Base-by-base conservation (phyloP, 2,113 vertebrate species). In the Xiphorhynchus elegans region DNA sequence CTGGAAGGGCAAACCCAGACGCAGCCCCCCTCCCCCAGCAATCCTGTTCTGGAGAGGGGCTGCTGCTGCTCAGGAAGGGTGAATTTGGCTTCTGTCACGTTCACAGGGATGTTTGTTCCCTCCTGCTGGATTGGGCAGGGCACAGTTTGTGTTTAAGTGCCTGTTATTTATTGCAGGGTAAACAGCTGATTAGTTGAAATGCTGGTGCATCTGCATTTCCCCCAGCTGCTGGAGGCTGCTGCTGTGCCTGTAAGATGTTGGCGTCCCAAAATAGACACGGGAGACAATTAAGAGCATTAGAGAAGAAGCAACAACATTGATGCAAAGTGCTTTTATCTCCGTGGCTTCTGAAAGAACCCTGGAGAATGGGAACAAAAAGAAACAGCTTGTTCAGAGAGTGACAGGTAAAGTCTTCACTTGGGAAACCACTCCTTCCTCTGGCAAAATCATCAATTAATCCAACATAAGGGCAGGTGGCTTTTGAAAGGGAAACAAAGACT, bases 171-270 rank as follows among this genome's bases (percentile, higher is more conserved):
- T 58, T 84, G 94, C 94, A 91, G 96, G 91, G 91, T 92, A 96
- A 95, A 91, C 11, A 76, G 90, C 89, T 37, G 95, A 92, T 92
- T 58, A 96, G 88, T 17, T 85, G 24, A 70, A 94, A 72, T 2
- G 49, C 84, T 56, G n/a, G 37, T 78, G 87, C 70, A 50, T 94
- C 93, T 76, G 93, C 95, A 80, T 93, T 73, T 68, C 73, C 96
- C 95, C 96, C 98, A 95, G 96, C 96, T 97, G 97, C 94, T 67
- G 46, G 82, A 91, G 94, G 95, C 94, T 95, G 73, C 93, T 96
- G 95, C 83, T 84, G 79, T 28, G 95, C 90, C 95, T 94, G 78
- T 0, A 10, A 93, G 93, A 95, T 53, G 84, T 33, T 63, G 93
- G 44, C 0, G 6, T 26, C 94, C 93, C 76, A 95, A 97, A 98